These are phyloP conservation scores for Orius insidiosus DNA, from an alignment of 1,140 invertebrate species.

Conservation along the genomic window DNA sequence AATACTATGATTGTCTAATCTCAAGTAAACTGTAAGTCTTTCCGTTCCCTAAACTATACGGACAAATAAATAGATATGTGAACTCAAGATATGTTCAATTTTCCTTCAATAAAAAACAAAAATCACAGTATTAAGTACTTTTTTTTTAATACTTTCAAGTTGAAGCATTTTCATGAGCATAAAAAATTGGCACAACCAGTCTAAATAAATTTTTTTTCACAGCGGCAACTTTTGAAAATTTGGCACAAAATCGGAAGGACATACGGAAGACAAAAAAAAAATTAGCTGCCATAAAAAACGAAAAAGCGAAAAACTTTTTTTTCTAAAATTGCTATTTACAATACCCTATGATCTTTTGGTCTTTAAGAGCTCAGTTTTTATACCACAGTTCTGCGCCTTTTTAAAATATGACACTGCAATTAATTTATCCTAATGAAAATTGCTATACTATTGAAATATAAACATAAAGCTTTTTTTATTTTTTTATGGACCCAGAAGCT, in stretches of 20 bases:
- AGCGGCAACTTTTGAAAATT: conserved; percentile 14
- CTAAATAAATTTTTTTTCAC: conserved; percentile 14
- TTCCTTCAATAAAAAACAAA: conserved; percentile 5
- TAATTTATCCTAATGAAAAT: conserved; percentile 5
- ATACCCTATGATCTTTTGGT: conserved; percentile 3
- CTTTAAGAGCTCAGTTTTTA: conserved; percentile 6
- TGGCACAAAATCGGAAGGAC: conserved; percentile 7
- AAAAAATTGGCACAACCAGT: conserved; percentile 15
- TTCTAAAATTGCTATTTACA: conserved; percentile 7
- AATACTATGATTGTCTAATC: conserved; percentile 20
- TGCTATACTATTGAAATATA: conserved; percentile 14
- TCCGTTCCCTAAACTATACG: conserved; percentile 17
- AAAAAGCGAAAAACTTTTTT: too few relatives aligned
- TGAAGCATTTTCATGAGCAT: conserved; percentile 14
- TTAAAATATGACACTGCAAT: conserved; percentile 6
- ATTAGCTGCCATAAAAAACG: too few relatives aligned
- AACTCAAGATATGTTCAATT: conserved; percentile 13
- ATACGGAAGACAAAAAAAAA: too few relatives aligned
- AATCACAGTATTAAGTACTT: conserved; percentile 17
- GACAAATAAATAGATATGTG: conserved; percentile 12
- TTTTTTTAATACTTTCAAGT: conserved; percentile 9
- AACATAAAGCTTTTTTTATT: conserved; percentile 15
- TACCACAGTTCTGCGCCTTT: conserved; percentile 1
- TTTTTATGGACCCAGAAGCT: conserved; percentile 17
- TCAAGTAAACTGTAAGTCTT: conserved; percentile 19